Evolutionary conservation across 2,113 vertebrate genomes (phyloP).

Genomic region (Salvelinus fontinalis): DNA sequence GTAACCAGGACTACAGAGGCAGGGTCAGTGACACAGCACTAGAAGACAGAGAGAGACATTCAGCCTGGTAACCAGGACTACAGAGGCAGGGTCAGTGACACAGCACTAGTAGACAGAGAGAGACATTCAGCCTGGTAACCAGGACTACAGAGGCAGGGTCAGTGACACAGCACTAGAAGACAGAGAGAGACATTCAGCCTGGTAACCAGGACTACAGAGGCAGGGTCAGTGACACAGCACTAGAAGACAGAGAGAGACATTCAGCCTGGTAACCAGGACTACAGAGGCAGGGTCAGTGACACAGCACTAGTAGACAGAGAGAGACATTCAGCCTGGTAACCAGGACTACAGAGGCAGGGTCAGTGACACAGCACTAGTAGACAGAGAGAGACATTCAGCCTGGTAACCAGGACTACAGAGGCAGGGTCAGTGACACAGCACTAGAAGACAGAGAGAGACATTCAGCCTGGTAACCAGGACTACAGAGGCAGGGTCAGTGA

Average conservation of each 20-base stretch:
- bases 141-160: not conserved
- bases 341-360: not conserved
- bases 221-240: not conserved
- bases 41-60: slow-evolving; percentile 15
- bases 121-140: not conserved
- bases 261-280: not conserved
- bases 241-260: too few species aligned
- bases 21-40: not conserved
- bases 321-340: not conserved
- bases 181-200: slow-evolving; percentile 11
- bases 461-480: not conserved
- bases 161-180: slow-evolving; percentile 58
- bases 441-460: slow-evolving; percentile 61
- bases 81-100: not conserved
- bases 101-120: not conserved
- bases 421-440: not conserved
- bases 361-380: not conserved
- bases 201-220: not conserved
- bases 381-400: not conserved
- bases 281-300: not conserved
- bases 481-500: not conserved
- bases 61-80: not conserved
- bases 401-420: not conserved
- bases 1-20: not conserved
- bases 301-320: slow-evolving; percentile 10